Base-by-base conservation (phyloP, 2,113 vertebrate species). In the Haemorhous mexicanus region DNA sequence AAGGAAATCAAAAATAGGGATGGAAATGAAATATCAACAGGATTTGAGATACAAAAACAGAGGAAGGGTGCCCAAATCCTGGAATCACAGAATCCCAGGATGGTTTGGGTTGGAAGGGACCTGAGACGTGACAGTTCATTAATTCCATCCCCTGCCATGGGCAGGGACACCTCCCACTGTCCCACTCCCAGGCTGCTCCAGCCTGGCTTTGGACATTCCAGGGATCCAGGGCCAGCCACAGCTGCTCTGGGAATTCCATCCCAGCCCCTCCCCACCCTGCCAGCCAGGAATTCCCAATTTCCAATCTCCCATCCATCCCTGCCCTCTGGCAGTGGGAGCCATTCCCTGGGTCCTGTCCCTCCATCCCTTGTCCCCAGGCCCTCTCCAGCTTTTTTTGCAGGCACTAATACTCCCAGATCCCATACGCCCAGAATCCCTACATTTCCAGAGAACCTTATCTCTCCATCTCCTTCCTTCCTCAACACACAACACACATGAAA, bases 381-480 rank as follows among this genome's bases (percentile, higher is more conserved):
- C 16, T 49, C 0, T 41, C 43, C 62, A 50, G 53, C 16, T 10
- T 27, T 37, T 73, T 46, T 55, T 63, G 5, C 13, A 20, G 80
- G 22, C 27, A 12, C 32, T 7, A 1, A 44, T 7, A 9, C 8
- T 56, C n/a, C n/a, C 32, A 59, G 9, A 50, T 44, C 13, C 9
- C 22, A 5, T 0, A 3, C 22, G 1, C 19, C 43, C 7, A 6
- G 43, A 55, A 64, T 19, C 9, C 12, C 21, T 15, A 10, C 2
- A 9, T 14, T 37, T 49, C 55, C 79, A 47, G 15, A 24, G 0
- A 0, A 4, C 13, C 32, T 10, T 1, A 7, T 14, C 0, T 78
- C 27, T 47, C 24, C 23, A 9, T 16, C 6, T 5, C 24, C 41
- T 35, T 9, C 41, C 15, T 78, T 33, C 46, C 66, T 22, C 6